These are phyloP conservation scores for Brenthis ino DNA, from an alignment of 2,888 invertebrate genomes.

Conservation along the genomic window DNA sequence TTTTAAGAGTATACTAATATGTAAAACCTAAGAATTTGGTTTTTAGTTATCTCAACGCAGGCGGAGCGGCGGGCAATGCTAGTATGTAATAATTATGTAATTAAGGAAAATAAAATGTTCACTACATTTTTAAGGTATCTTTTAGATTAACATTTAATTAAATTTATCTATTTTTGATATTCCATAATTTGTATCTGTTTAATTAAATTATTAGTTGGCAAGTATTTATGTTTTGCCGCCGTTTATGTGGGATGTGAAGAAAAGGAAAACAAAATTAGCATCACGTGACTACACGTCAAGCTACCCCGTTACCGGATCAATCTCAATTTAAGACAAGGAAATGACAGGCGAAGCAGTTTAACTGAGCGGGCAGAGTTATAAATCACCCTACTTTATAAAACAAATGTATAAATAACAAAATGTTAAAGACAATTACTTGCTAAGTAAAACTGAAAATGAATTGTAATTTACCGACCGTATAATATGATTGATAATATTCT, in stretches of 20 bases:
- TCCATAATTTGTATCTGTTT: no score
- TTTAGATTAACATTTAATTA: no score
- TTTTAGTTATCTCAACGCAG: no score
- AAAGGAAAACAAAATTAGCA: constrained; percentile 49
- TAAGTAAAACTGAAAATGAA: constrained; percentile 33
- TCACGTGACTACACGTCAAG: constrained; percentile 58
- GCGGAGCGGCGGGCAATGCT: no score
- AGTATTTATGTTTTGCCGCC: neutral
- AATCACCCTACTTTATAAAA: constrained; percentile 78
- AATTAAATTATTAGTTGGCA: no score
- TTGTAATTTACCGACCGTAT: constrained; percentile 21
- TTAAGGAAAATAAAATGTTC: no score
- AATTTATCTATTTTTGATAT: no score
- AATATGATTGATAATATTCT: neutral
- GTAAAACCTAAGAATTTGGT: no score
- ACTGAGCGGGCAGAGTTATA: constrained; percentile 77
- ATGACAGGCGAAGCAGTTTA: constrained; percentile 80
- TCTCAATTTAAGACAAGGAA: constrained; percentile 80
- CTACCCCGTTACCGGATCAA: constrained; percentile 68
- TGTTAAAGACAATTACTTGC: constrained; percentile 44
- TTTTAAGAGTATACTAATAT: no score
- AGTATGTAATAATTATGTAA: no score
- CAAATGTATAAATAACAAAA: constrained; percentile 69
- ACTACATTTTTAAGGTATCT: no score
- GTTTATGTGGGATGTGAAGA: constrained; percentile 6